Evolutionary conservation across 1,140 invertebrate genomes (phyloP).

Genomic region (Himalopsyche phryganea): DNA sequence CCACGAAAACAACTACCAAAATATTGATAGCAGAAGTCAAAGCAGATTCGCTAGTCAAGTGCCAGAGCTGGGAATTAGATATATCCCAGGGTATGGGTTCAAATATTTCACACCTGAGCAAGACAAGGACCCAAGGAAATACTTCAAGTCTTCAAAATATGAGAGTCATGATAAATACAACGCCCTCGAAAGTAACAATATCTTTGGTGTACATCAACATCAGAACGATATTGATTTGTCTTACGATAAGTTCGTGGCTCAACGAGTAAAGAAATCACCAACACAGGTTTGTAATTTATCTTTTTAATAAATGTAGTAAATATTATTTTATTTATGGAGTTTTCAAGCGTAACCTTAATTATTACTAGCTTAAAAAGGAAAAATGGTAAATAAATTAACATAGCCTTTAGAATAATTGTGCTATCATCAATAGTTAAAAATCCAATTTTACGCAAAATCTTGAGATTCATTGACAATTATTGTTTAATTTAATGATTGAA

Average conservation of each 20-base stretch:
- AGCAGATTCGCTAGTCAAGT: constrained; percentile 11
- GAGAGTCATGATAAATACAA: constrained; percentile 22
- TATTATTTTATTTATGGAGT: too few species aligned
- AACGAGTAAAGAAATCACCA: constrained; percentile 31
- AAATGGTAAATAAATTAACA: too few species aligned
- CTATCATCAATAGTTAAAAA: too few species aligned
- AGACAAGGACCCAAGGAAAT: constrained; percentile 29
- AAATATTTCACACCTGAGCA: constrained; percentile 31
- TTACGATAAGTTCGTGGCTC: constrained; percentile 24
- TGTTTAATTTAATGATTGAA: too few species aligned
- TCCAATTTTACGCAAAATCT: too few species aligned
- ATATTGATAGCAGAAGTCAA: constrained; percentile 6
- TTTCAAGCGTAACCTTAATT: too few species aligned
- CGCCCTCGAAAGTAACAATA: constrained; percentile 25
- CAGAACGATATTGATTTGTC: constrained; percentile 24
- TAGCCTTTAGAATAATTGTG: too few species aligned
- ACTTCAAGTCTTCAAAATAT: constrained; percentile 20
- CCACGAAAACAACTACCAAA: constrained; percentile 38
- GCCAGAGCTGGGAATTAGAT: constrained; percentile 24
- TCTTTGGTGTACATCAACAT: constrained; percentile 19
- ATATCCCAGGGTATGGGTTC: constrained; percentile 28
- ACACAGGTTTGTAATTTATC: constrained; percentile 14
- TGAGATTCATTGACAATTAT: too few species aligned
- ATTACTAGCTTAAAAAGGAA: too few species aligned
- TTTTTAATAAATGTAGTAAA: not conserved